Conservation (phyloP, 2,888 invertebrate genomes). For the Hedya salicella region DNA sequence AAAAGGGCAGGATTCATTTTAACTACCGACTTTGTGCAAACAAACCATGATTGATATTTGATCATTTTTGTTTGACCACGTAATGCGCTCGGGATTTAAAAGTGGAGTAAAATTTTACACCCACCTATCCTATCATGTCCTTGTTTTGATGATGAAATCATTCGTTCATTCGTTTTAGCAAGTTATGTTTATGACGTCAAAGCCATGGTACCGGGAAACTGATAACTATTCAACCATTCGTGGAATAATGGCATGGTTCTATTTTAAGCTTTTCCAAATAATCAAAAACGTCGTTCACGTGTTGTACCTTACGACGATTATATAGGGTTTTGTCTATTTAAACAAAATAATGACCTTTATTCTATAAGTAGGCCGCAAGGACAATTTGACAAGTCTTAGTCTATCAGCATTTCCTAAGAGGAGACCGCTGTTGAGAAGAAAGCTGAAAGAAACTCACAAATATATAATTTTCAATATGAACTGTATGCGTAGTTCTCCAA, state of each 20-base stretch:
- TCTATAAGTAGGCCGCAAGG: no score
- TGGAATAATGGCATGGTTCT: background rate
- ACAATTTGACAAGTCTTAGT: no score
- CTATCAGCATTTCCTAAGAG: no score
- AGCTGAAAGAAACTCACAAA: no score
- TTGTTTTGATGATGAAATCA: conserved; percentile 26
- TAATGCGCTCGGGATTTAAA: background rate
- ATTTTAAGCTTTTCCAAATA: background rate
- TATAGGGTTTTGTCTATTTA: no score
- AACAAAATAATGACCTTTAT: no score
- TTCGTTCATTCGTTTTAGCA: no score
- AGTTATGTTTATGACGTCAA: no score
- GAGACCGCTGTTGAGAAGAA: no score
- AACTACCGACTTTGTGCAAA: conserved; percentile 4
- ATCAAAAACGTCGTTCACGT: background rate
- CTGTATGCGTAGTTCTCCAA: no score
- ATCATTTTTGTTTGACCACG: background rate
- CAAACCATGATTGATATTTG: background rate
- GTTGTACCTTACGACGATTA: no score
- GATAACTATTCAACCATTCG: background rate
- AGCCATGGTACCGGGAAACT: background rate
- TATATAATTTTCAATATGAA: no score
- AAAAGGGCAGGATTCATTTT: background rate
- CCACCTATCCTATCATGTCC: background rate
- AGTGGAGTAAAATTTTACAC: conserved; percentile 13